Evolutionary conservation across 2,797 vertebrate species (phyloP), one percentile per base, ranked within the genome.

Genomic region (Diplodus puntazzo): DNA sequence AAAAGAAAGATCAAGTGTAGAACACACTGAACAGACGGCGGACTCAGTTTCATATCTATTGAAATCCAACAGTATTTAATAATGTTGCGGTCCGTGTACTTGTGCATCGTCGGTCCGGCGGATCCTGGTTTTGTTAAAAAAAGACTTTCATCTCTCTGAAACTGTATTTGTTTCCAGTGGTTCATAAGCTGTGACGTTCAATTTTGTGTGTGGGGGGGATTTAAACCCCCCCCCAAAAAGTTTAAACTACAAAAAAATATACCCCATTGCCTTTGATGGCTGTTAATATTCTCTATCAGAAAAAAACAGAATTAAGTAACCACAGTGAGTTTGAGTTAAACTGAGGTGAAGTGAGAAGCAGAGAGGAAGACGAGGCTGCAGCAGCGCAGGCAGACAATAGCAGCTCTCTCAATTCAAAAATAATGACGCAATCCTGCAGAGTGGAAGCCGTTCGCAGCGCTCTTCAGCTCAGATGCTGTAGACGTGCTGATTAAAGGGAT

Each of bases 401-500:
- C 74, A 52, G 66, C 76, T 82, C 78, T 21, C 48, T 79, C 68
- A 34, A 67, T 81, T 82, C 60, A 86, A 73, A 61, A 85, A 79
- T 77, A 86, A 88, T 76, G 84, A 91, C 3, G 67, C 81, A 85
- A 39, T 75, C 68, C 83, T 85, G 81, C 84, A 80, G 79, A 82
- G 77, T 18, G n/a, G 49, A 75, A 73, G 73, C 79, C 79, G 3
- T 80, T 88, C 54, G 16, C 52, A 48, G 79, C 42, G 55, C 85
- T 77, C 89, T 75, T 85, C 88, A 77, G 49, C 77, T 84, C 73
- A 78, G 75, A 77, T 46, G 77, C 89, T 81, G 88, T 16, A 45
- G 81, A 88, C 64, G n/a, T 69, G 83, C 81, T 89, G 87, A 92
- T 92, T 85, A 83, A 88, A 86, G 55, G 78, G 81, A 87, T 88